Base-by-base conservation (phyloP, 2,113 vertebrate genomes). In the Chitala chitala region DNA sequence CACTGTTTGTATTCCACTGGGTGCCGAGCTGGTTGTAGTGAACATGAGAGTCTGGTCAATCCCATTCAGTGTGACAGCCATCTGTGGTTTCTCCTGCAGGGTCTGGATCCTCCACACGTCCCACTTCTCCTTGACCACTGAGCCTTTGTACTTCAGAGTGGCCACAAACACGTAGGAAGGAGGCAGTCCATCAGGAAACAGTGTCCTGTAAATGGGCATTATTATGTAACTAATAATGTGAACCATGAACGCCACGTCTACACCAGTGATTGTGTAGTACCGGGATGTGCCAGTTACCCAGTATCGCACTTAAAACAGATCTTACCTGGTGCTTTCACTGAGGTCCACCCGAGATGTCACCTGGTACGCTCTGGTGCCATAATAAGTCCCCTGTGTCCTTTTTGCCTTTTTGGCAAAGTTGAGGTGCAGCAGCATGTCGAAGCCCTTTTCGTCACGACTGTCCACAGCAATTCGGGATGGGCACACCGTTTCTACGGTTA, bases 161-260 rank as follows among this genome's bases (percentile, higher is more conserved):
- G 96, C 94, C 77, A 99, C 95, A 82, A 98, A 98, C 9, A 99
- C 95, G 73, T 98, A 98, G 1, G 96, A 98, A 58, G 96, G 96
- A 75, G 96, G 96, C 61, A 99, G 92, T 33, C 96, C 96, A 86
- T 96, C 96, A 70, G 96, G 96, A 80, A 99, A 98, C 74, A 99
- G 89, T 75, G 86, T 87, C 83, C 96, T 98, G 74, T 56, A 54
- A 81, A 82, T 40, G 58, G 31, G n/a, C n/a, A n/a, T n/a, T 31
- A 56, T 78, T 20, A 74, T 50, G 1, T 4, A 40, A 76, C 22
- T 55, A 8, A 29, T 5, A 81, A 4, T 2, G 5, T n/a, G 26
- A 15, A 50, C 15, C 29, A 54, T 59, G 33, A 29, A n/a, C n/a
- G n/a, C n/a, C n/a, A n/a, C n/a, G n/a, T n/a, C n/a, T n/a, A n/a